Percentiles rank a stretch among this genome's conserved stretches.
phyloP scores from a whole-genome alignment of 2,113 vertebrate species.

The Etia nguti region DNA sequence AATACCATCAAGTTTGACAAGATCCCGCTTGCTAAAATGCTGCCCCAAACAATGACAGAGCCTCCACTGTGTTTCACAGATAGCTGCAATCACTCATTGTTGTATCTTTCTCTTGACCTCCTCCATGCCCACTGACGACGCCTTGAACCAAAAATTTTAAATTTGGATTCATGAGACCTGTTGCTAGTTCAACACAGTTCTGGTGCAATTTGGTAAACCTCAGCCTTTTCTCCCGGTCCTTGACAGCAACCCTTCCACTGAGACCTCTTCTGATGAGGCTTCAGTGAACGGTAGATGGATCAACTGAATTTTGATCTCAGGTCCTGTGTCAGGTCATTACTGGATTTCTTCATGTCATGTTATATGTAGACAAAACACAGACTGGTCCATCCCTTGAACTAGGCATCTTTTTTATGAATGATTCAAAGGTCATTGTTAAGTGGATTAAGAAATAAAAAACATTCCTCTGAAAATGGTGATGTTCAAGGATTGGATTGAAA shows the following conservation, averaged over 20 bases:
- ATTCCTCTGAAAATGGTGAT: background rate
- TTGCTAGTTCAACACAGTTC: background rate
- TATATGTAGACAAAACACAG: background rate
- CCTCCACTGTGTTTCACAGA: background rate
- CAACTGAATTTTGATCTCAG: background rate
- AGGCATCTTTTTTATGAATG: background rate
- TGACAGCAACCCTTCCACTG: background rate
- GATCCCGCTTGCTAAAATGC: background rate
- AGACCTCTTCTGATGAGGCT: background rate
- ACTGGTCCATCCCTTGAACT: background rate
- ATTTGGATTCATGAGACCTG: background rate
- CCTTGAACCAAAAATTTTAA: background rate
- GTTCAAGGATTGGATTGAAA: background rate
- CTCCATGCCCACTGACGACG: background rate
- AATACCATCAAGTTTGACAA: background rate
- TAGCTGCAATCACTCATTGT: background rate
- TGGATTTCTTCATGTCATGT: background rate
- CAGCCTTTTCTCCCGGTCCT: background rate
- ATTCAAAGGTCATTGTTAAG: background rate
- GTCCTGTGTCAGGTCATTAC: background rate
- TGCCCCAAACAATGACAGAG: background rate
- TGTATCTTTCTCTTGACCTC: background rate
- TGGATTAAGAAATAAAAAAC: background rate
- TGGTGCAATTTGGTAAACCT: background rate
- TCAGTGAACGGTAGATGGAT: background rate